These are phyloP conservation scores for Plutomurus gul DNA, from an alignment of 1,140 invertebrate genomes.

Conservation along the genomic window DNA sequence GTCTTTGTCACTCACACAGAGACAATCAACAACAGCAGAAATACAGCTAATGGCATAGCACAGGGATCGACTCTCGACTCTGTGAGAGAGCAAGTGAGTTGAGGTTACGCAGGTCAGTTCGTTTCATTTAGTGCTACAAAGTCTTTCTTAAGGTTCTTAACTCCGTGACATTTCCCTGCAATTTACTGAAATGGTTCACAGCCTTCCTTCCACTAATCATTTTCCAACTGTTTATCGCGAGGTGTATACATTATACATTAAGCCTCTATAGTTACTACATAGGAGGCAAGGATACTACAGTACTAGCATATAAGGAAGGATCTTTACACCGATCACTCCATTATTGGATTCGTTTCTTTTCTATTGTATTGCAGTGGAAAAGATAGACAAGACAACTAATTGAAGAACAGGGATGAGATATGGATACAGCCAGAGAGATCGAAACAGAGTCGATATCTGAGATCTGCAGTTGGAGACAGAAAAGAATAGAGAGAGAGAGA, in stretches of 20 bases:
- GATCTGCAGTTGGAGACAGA: constrained; percentile 1
- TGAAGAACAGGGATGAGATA: constrained; percentile 11
- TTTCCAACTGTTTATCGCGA: too few relatives aligned
- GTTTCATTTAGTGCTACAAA: background rate
- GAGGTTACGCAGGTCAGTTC: background rate
- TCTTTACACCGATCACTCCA: too few relatives aligned
- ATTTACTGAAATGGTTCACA: background rate
- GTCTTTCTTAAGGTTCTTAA: background rate
- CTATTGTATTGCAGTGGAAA: background rate
- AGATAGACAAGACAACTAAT: constrained; percentile 6
- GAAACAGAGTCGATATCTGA: constrained; percentile 14
- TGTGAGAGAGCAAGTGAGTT: background rate
- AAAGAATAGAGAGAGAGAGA: background rate
- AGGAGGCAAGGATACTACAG: too few relatives aligned
- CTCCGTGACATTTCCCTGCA: background rate
- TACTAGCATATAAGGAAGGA: too few relatives aligned
- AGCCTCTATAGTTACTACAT: too few relatives aligned
- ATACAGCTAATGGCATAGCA: too few relatives aligned
- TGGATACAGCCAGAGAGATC: constrained; percentile 16
- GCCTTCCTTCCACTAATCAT: too few relatives aligned
- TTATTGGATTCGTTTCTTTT: background rate
- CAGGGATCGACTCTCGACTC: too few relatives aligned
- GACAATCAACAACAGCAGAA: too few relatives aligned
- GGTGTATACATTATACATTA: too few relatives aligned
- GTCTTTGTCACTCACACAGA: too few relatives aligned